Base-by-base conservation (phyloP, 2,797 vertebrate genomes). In the Dendrocincla fuliginosa region DNA sequence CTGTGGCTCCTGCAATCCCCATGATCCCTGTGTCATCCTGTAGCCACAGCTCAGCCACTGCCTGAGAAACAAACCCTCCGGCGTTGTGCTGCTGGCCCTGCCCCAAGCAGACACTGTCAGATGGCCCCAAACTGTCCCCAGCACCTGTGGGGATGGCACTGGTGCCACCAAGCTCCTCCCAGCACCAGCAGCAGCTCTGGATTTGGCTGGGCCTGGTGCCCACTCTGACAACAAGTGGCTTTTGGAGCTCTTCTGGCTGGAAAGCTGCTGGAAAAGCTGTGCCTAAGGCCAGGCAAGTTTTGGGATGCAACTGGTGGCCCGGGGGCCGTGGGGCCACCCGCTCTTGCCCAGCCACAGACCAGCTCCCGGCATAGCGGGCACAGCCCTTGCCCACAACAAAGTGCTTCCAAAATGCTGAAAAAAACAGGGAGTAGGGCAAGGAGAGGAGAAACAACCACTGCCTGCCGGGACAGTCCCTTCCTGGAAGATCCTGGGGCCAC, bases 161-260 rank as follows among this genome's bases (percentile, higher is more conserved):
- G 84, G 37, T 32, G 53, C 44, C 78, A 86, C 16, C 56, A 2
- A 2, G 42, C 15, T 30, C 63, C 47, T 41, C 17, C 55, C 64
- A 59, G 53, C 50, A 50, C 6, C 56, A 7, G 64, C 0, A 0
- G 32, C 39, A 49, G 25, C 46, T 56, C 80, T 3, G 33, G 17
- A 3, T 67, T 16, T 7, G 25, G 69, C 75, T 5, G 17, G 57
- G 73, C 25, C 65, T 0, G 0, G 10, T 6, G 41, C 84, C 69
- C 0, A 0, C 49, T 14, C 32, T 0, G 0, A 2, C 7, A 28
- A 13, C 0, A 0, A 0, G 32, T 6, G 22, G 50, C 80, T 87
- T 32, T 60, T 37, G 1, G 56, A 75, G 44, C 70, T 55, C 53
- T 30, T 28, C 19, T 0, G 1, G 37, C 44, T 13, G 65, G 52